Base-by-base conservation (phyloP, 2,797 vertebrate genomes). In the Apodemus agrarius region DNA sequence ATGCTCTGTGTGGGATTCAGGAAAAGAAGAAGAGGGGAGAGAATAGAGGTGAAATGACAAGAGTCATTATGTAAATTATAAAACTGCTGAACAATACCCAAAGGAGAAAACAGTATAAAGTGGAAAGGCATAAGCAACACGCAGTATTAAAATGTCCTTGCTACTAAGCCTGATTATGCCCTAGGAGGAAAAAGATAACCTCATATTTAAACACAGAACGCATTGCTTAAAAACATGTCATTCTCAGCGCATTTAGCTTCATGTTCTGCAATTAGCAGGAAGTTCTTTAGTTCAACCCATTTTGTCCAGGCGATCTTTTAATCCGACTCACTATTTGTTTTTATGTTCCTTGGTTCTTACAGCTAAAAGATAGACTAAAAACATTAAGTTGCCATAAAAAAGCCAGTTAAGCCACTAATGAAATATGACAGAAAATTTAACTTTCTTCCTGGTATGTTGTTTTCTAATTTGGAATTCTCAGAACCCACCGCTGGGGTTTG, bases 401-500 rank as follows among this genome's bases (percentile, higher is more conserved):
- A 84, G 31, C 59, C 57, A 40, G 9, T 81, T 82, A 91, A 86
- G n/a, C 19, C 88, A 59, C 16, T 94, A 95, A 95, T 75, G 78
- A 93, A 83, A 82, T 21, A 49, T 11, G 75, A 59, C 52, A 63
- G 84, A 49, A 3, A 80, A 72, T 86, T 92, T 61, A 88, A 0
- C 82, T 91, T 91, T 85, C 61, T 90, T 91, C 81, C 81, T n/a
- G 40, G 65, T 75, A 52, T 69, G 34, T 26, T 67, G 2, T 57
- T 94, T 37, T 65, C 74, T 96, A 85, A 97, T 82, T 78, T 31
- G 24, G 26, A 90, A 90, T 97, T 98, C 96, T 97, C 94, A 97
- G 97, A 97, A 97, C 3, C 22, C 29, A 69, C 26, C 85, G 31
- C 74, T 65, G 54, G 83, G 40, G 31, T 52, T 1, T 96, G 69